Conservation (phyloP, 2,113 vertebrate genomes). For the Neoarius graeffei region DNA sequence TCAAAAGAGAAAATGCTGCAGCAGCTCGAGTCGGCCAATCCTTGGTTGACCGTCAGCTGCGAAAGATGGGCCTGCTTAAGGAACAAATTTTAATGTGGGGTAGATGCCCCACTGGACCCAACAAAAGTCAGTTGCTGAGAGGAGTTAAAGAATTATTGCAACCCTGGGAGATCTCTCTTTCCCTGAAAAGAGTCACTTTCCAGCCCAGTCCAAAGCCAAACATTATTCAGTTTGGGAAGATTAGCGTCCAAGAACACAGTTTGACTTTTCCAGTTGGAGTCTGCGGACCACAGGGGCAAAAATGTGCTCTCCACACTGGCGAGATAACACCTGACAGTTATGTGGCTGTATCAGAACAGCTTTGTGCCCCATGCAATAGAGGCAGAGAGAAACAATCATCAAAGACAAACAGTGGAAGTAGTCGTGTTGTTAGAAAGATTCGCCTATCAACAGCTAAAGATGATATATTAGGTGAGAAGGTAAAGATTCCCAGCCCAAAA, state of each 20-base stretch:
- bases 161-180: slow-evolving; percentile 71
- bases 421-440: slow-evolving; percentile 67
- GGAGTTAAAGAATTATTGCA: slow-evolving; percentile 69
- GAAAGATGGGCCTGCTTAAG: slow-evolving; percentile 66
- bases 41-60: slow-evolving; percentile 68
- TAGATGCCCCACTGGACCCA: slow-evolving; percentile 59
- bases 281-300: slow-evolving; percentile 65
- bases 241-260: slow-evolving; percentile 63
- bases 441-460: slow-evolving; percentile 65
- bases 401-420: slow-evolving; percentile 55
- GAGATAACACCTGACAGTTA: slow-evolving; percentile 60
- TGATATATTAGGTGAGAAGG: slow-evolving; percentile 57
- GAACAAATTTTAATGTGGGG: slow-evolving; percentile 71
- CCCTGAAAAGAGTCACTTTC: slow-evolving; percentile 70
- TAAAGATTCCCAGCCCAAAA: slow-evolving; percentile 52
- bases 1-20: slow-evolving; percentile 71
- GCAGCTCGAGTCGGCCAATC: slow-evolving; percentile 67
- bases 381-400: slow-evolving; percentile 50
- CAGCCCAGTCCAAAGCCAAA: slow-evolving; percentile 49
- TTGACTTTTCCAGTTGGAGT: slow-evolving; percentile 69
- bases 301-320: slow-evolving; percentile 69
- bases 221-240: slow-evolving; percentile 63
- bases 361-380: slow-evolving; percentile 58
- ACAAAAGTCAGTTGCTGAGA: slow-evolving; percentile 70
- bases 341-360: slow-evolving; percentile 62